Evolutionary conservation across 2,797 vertebrate species (phyloP), one percentile per base, ranked within the genome.

Genomic region (Lutjanus argentimaculatus): DNA sequence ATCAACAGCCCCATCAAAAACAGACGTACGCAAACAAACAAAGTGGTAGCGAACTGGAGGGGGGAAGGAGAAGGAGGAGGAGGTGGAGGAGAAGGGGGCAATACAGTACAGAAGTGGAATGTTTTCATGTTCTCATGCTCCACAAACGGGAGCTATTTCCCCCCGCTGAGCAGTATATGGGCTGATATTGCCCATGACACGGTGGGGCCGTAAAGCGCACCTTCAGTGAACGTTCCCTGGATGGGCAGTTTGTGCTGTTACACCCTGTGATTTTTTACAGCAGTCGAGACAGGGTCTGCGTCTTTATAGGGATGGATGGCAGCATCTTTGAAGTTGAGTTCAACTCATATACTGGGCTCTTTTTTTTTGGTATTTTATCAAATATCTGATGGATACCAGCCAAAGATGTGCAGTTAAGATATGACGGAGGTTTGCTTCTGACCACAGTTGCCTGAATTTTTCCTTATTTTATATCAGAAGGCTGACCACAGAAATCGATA

Each of bases 1-100:
- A 89, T 88, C 88, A 88, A 88, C 85, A 84, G 67, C 85, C 65
- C 84, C 85, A 89, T 92, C 85, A 91, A 88, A 91, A 92, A 75
- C 86, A 91, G 85, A 84, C 89, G 67, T 83, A 82, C 79, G 69
- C 88, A 88, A 92, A 91, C 91, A 93, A 93, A 93, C 85, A 94
- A 92, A 91, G 92, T 91, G 86, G 84, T 68, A 84, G 89, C 85
- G 83, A 90, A 84, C 75, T 72, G 79, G 81, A 77, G 70, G 51
- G 66, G 67, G 51, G 22, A 8, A 61, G 30, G 30, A 36, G 68
- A 42, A 63, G 36, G 57, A 67, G 42, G 17, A 57, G 25, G 45
- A 36, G 30, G 30, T 36, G 30, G 22, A 17, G 48, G 40, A 43
- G 62, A 30, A 49, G 63, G 49, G 62, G 48, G 46, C 51, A 63